Base-by-base conservation (phyloP, 2,888 invertebrate species). In the Macrophya alboannulata region DNA sequence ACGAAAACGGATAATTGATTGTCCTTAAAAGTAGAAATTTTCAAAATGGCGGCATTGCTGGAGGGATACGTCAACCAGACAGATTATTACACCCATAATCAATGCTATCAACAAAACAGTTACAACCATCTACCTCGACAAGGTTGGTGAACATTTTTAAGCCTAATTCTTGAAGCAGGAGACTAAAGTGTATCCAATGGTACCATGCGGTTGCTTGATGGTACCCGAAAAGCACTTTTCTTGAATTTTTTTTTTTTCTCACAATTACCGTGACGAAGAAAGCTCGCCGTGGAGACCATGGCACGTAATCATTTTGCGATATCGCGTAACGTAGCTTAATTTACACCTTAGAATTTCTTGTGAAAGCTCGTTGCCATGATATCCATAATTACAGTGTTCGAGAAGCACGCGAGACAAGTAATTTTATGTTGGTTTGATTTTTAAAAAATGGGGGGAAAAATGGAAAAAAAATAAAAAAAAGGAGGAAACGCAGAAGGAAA, bases 51-150 rank as follows among this genome's bases (percentile, higher is more conserved):
- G 5, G 83, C 83, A 10, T 55, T 83, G 68, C 25, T 83, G 48
- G 83, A 83, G 31, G 83, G 83, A 83, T 83, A 83, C 48, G 83
- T 83, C 6, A 65, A 83, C 48, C 83, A 83, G 37, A 43, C 31
- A 1, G 83, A 83, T 81, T 83, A 83, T 37, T 83, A 83, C 83
- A 59, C 31, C 12, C 83, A 83, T 51, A 83, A 83, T 68, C 83
- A 83, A 40, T 83, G 83, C 68, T 83, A 48, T 71, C 83, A 83
- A 37, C 83, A 62, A 37, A 81, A 81, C 43, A 68, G 3, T 37
- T 68, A 83, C 55, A 48, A 25, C 37, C 25, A n/a, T 37, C 8
- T 43, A 31, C 68, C 40, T 45, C 83, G 83, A 4, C 83, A 83
- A 83, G 83, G 83, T 83, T 17, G 48, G 83, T 83, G 21, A 62